These are phyloP conservation scores for Oryzias dopingdopingensis DNA, from an alignment of 2,797 vertebrate genomes.

Conservation along the genomic window DNA sequence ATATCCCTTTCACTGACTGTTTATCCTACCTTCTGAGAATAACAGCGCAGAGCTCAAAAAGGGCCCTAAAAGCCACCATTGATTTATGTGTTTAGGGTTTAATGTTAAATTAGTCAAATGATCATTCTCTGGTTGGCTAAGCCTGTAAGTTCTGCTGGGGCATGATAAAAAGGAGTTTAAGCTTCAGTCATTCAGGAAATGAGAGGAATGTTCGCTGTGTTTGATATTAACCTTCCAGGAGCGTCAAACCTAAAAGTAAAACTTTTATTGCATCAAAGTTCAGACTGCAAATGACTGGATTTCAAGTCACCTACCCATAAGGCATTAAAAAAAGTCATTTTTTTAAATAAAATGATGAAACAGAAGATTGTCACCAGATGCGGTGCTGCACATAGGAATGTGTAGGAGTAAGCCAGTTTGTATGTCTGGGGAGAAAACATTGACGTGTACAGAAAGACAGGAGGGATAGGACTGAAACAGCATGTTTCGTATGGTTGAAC, in stretches of 20 bases:
- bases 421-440: conserved; percentile 16
- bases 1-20: conserved; percentile 44
- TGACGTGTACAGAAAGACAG: conserved; percentile 17
- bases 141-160: conserved; percentile 9
- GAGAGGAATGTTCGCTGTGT: conserved; percentile 9
- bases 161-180: conserved; percentile 24
- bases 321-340: conserved; percentile 19
- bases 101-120: conserved; percentile 25
- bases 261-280: conserved; percentile 7
- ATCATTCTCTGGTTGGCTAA: conserved; percentile 19
- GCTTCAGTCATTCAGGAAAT: conserved; percentile 17
- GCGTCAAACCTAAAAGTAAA: conserved; percentile 15
- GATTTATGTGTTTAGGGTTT: conserved; percentile 47
- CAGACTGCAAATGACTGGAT: conserved; percentile 31
- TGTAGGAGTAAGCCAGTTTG: conserved; percentile 46
- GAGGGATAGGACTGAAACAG: conserved; percentile 26
- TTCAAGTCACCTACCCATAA: conserved; percentile 32
- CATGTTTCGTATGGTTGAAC: conserved; percentile 41
- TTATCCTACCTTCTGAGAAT: conserved; percentile 35
- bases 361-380: conserved; percentile 58
- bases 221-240: conserved; percentile 21
- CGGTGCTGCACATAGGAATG: conserved; percentile 43
- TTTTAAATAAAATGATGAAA: conserved; percentile 41
- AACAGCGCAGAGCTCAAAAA: conserved; percentile 35
- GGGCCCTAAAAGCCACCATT: conserved; percentile 31